A percentile compares a stretch with the other conserved stretches of the same genome.
Evolutionary conservation across 2,797 vertebrate species (phyloP).

Genomic region (Leucoraja ocellata): DNA sequence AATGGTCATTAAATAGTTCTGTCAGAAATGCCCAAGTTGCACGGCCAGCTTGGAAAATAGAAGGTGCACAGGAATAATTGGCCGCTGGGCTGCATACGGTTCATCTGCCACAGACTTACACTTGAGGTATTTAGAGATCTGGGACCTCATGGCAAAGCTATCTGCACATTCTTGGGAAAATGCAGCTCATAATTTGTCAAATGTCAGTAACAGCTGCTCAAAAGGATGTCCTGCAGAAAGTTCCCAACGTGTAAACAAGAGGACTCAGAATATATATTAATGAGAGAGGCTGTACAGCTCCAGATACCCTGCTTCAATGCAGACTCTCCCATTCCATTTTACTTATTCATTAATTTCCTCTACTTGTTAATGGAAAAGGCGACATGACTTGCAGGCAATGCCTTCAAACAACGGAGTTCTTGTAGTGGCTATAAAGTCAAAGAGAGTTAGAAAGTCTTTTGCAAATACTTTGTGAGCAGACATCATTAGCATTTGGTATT

Average conservation of each 20-base stretch:
- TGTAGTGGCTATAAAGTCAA: slow-evolving; percentile 49
- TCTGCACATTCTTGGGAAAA: background rate
- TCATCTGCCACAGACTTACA: background rate
- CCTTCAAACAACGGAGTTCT: slow-evolving; percentile 48
- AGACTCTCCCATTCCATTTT: slow-evolving; percentile 48
- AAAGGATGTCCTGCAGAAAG: background rate
- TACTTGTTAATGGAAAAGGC: slow-evolving; percentile 49
- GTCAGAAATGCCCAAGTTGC: too few species aligned
- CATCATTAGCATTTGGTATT: slow-evolving; percentile 42
- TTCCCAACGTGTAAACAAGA: background rate
- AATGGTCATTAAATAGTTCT: too few species aligned
- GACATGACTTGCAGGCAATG: slow-evolving; percentile 42
- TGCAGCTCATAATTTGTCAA: background rate
- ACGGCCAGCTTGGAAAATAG: too few species aligned
- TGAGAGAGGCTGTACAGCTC: slow-evolving; percentile 50
- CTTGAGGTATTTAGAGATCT: background rate
- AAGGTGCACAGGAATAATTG: background rate
- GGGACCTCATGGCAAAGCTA: background rate
- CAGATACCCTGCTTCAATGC: slow-evolving; percentile 51
- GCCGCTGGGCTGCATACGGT: background rate
- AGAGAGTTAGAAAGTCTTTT: slow-evolving; percentile 46
- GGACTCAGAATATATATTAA: slow-evolving; percentile 53
- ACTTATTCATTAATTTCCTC: slow-evolving; percentile 50
- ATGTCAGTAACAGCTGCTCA: background rate
- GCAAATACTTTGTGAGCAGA: slow-evolving; percentile 44